Conservation (phyloP, 1,140 invertebrate genomes). For the Ctenoplectra terminalis region DNA sequence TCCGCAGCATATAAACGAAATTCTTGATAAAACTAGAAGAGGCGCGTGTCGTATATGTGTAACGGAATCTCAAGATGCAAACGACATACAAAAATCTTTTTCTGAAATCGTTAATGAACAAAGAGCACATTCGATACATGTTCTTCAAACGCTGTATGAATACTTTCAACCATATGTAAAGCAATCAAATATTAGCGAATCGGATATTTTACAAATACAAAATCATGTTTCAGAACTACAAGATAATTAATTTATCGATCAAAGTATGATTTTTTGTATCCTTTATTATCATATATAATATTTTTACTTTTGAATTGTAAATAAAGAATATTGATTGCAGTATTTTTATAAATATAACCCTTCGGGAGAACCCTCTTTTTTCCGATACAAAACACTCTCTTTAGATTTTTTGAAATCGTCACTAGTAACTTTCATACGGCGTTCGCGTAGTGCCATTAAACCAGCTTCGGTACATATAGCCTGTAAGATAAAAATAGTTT, state of each 20-base stretch:
- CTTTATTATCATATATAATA: constrained; percentile 38
- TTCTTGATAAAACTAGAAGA: constrained; percentile 71
- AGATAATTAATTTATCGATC: constrained; percentile 27
- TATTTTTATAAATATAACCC: constrained; percentile 96
- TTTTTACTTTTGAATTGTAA: constrained; percentile 36
- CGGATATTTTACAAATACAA: neutral
- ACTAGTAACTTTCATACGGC: constrained; percentile 99
- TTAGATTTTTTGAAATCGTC: constrained; percentile 99
- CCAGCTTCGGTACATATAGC: constrained; percentile 99
- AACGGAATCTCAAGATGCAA: constrained; percentile 34
- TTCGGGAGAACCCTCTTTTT: constrained; percentile 99
- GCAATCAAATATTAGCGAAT: constrained; percentile 53
- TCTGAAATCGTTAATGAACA: constrained; percentile 67
- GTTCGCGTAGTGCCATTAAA: constrained; percentile 97
- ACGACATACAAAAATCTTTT: constrained; percentile 54
- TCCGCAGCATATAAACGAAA: constrained; percentile 68
- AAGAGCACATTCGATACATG: constrained; percentile 58
- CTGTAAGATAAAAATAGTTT: constrained; percentile 82
- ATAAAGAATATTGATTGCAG: constrained; percentile 35
- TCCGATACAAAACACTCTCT: constrained; percentile 99
- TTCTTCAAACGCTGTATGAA: constrained; percentile 63
- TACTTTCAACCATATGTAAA: constrained; percentile 71
- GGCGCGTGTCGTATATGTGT: constrained; percentile 76
- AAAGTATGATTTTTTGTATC: constrained; percentile 26
- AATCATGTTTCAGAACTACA: constrained; percentile 8